These are phyloP conservation scores for human (Homo sapiens) DNA, from an alignment of 2,113 vertebrate genomes.

Conservation along the genomic window DNA sequence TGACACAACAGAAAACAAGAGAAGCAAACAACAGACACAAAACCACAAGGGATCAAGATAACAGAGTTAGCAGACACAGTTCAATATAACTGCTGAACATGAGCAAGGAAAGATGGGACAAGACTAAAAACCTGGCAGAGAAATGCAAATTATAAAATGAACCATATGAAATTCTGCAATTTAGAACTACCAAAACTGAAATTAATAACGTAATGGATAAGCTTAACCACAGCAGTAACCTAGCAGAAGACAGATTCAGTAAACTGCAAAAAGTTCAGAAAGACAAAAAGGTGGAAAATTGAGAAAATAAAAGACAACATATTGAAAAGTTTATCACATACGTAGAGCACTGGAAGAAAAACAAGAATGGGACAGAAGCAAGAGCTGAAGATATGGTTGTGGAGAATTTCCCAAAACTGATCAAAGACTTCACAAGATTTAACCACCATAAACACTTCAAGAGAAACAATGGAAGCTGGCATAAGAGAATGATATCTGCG, in stretches of 20 bases:
- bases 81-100: neutral
- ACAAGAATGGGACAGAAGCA: neutral
- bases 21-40: neutral
- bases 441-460: neutral
- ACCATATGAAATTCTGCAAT: neutral
- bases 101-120: neutral
- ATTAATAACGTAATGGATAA: neutral
- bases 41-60: neutral
- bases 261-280: fast-evolving
- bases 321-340: neutral
- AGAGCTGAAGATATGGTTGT: neutral
- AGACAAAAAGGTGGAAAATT: no score
- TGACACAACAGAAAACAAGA: neutral
- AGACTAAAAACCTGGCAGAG: neutral
- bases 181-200: neutral
- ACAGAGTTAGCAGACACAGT: neutral
- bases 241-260: neutral
- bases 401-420: neutral
- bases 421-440: neutral
- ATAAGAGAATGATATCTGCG: neutral
- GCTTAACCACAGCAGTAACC: neutral
- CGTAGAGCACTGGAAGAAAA: neutral
- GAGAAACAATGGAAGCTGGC: neutral
- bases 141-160: neutral
- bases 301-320: no score